Evolutionary conservation across 2,113 vertebrate genomes (phyloP), one percentile per base, ranked within the genome.

Genomic region (Tetrax tetrax): DNA sequence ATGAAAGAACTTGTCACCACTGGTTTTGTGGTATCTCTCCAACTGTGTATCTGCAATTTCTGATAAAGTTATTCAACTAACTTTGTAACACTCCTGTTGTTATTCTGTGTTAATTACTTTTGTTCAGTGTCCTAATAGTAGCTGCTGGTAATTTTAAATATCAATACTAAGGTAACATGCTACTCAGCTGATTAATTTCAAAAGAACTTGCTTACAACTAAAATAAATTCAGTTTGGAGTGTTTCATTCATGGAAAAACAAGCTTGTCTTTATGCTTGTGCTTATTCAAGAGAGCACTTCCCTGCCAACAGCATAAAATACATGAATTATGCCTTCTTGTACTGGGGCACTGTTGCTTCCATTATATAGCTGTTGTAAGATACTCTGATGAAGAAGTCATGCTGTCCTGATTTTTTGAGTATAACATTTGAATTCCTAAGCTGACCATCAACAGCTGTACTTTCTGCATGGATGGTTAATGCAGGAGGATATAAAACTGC

Each of bases 341-440:
- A 41, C 43, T 70, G 54, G 10, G 11, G 14, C 0, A 0, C 35
- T 47, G 18, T 38, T 88, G 35, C 29, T 65, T 88, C 51, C 68
- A 27, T 69, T 96, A 66, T 35, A 54, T 4, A 88, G 43, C 16
- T 15, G 17, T 33, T 60, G 20, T 57, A 63, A 79, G 65, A 74
- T 56, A 25, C 21, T 41, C 43, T 66, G 75, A 83, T 83, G 54
- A 79, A 71, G 60, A 84, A 91, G 66, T 77, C 81, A 38, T 77
- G 75, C 59, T 97, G 90, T 50, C 54, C 41, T 77, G 63, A 59
- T 80, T 95, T 96, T 88, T 66, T 85, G 92, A 77, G 54, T 59
- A 29, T 20, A 85, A 50, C 61, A 66, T 88, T 90, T 94, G 68
- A 97, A 90, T 96, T 92, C 95, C 83, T 93, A 78, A 93, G n/a